These are phyloP conservation scores for Zaprionus ornatus DNA, from an alignment of 1,140 invertebrate genomes.

Conservation along the genomic window DNA sequence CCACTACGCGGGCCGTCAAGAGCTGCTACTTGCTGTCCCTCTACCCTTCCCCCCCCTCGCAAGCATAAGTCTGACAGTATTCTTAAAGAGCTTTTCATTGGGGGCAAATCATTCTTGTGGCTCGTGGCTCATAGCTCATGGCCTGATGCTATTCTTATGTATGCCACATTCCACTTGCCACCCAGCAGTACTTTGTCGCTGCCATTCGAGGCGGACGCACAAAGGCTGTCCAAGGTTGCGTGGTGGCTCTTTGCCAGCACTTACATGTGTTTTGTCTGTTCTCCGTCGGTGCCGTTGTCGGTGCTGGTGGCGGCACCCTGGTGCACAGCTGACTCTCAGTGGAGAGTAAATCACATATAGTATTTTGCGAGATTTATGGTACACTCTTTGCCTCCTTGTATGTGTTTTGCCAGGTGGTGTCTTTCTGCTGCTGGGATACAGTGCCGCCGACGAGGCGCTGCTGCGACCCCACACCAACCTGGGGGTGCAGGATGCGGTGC, in stretches of 20 bases:
- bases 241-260: constrained; percentile 6
- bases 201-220: constrained; percentile 25
- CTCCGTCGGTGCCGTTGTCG: background rate
- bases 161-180: constrained; percentile 24
- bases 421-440: constrained; percentile 94
- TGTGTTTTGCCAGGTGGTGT: constrained; percentile 88
- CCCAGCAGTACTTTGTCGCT: constrained; percentile 31
- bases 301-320: background rate
- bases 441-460: constrained; percentile 92
- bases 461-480: constrained; percentile 91
- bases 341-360: constrained; percentile 61
- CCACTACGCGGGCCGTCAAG: constrained; percentile 2
- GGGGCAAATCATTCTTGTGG: background rate
- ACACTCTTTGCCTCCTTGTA: constrained; percentile 18
- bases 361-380: constrained; percentile 65
- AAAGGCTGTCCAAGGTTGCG: constrained; percentile 20
- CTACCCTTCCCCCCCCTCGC: background rate
- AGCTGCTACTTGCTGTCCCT: background rate
- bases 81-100: constrained; percentile 30
- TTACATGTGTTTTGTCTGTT: constrained; percentile 28
- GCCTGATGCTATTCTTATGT: constrained; percentile 24
- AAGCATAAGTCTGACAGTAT: constrained; percentile 17
- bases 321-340: constrained; percentile 18
- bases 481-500: constrained; percentile 91
- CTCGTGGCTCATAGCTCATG: background rate